Evolutionary conservation across 1,140 invertebrate species (phyloP), one percentile per base, ranked within the genome.

Genomic region (Zaprionus kolodkinae): DNA sequence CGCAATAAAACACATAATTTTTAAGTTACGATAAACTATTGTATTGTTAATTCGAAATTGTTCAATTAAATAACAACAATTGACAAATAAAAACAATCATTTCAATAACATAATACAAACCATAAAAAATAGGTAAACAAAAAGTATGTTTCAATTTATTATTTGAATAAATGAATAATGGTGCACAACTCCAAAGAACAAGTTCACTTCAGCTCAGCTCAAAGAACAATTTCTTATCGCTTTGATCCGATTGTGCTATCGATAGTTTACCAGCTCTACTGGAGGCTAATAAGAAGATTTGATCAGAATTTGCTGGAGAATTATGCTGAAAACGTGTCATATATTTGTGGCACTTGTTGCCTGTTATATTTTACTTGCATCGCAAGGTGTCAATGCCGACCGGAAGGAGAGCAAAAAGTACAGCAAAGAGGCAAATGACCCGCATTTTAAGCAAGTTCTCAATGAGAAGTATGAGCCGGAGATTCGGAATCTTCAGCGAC

Each of bases 401-500:
- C 89, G 81, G 30, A 91, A 75, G 15, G 62, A 84, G 6, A 90
- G 79, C 50, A 91, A 91, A 55, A 91, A 91, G 62, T 91, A 91
- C 52, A 91, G 85, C 35, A 78, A 76, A 1, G 89, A 91, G 33
- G 72, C 89, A 45, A 91, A 91, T 15, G 66, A 75, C 61, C 89
- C 76, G 67, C 76, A 91, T 50, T 83, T 76, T 21, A 45, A 82
- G 74, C 76, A 91, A 54, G 67, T 86, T 0, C 36, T 55, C 1
- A 61, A 81, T 0, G 85, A 90, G n/a, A 90, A 79, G 52, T 90
- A 86, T 71, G 79, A 89, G 15, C 82, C 86, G 7, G 86, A 90
- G 15, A 86, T 90, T 15, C 92, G 95, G 82, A 94, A 94, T 65
- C 91, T 97, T 7, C 95, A 96, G 54, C 96, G 95, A 84, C 97